These are phyloP conservation scores for Nephrotoma appendiculata DNA, from an alignment of 2,888 invertebrate genomes.

Conservation along the genomic window DNA sequence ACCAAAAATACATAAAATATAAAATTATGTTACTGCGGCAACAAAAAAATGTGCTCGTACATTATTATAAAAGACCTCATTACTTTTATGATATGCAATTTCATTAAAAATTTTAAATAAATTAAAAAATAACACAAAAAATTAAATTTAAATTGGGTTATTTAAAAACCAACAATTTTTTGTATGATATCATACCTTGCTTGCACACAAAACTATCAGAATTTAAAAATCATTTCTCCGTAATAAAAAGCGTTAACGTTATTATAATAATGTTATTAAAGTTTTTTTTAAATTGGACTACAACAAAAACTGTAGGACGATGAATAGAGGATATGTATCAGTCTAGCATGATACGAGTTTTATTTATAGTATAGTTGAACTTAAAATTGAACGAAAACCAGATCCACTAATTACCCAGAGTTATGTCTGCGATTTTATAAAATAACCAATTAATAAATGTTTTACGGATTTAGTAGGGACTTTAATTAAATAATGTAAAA, in stretches of 20 bases:
- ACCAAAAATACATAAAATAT: not conserved
- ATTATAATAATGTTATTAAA: too few relatives aligned
- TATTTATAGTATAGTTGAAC: too few relatives aligned
- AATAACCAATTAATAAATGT: too few relatives aligned
- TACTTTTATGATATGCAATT: not conserved
- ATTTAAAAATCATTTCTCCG: not conserved
- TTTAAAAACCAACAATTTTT: not conserved
- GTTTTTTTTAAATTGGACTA: too few relatives aligned
- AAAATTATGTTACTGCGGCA: not conserved
- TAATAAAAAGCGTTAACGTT: not conserved
- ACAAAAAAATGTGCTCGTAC: not conserved
- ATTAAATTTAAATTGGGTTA: not conserved
- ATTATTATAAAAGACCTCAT: not conserved
- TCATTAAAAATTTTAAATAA: not conserved
- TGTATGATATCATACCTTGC: not conserved
- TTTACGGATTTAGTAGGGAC: too few relatives aligned
- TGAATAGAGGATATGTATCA: too few relatives aligned
- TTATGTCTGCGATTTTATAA: too few relatives aligned
- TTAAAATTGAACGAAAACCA: too few relatives aligned
- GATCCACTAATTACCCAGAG: too few relatives aligned
- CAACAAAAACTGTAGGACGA: too few relatives aligned
- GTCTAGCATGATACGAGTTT: too few relatives aligned
- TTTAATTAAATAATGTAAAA: too few relatives aligned
- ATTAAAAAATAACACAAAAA: not conserved
- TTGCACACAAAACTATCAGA: not conserved